Conservation (phyloP, 1,140 invertebrate species). For the Acromyrmex echinatior region DNA sequence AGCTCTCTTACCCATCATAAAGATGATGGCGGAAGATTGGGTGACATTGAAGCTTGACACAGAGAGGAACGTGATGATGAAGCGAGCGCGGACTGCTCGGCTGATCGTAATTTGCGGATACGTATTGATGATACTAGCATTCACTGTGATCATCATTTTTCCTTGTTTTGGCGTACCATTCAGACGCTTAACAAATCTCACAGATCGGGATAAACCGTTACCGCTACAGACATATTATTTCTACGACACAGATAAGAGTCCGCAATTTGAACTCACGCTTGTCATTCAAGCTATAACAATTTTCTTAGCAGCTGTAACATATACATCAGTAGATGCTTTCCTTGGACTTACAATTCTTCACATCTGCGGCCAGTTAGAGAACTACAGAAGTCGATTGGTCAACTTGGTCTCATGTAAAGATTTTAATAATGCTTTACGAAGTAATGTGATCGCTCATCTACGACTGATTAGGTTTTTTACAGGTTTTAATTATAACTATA, state of each 20-base stretch:
- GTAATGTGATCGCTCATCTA: neutral
- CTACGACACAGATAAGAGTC: slow-evolving; percentile 20
- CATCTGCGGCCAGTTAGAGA: slow-evolving; percentile 35
- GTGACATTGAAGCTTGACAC: neutral
- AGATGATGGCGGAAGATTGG: slow-evolving; percentile 28
- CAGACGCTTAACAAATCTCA: slow-evolving; percentile 15
- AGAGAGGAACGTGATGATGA: slow-evolving; percentile 7
- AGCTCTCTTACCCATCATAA: neutral
- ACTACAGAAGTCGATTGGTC: neutral
- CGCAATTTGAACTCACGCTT: slow-evolving; percentile 8
- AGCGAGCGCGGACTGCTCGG: neutral
- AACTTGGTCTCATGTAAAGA: neutral
- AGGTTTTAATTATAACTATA: neutral
- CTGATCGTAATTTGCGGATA: neutral
- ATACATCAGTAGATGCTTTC: neutral
- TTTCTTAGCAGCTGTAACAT: neutral
- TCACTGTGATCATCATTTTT: neutral
- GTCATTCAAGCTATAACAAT: neutral
- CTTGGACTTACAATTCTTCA: neutral
- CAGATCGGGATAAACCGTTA: neutral
- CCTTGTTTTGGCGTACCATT: neutral
- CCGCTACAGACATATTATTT: slow-evolving; percentile 21
- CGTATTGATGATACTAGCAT: neutral
- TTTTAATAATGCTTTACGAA: neutral
- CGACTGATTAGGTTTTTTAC: slow-evolving; percentile 20